These are phyloP conservation scores for Manis crassicaudata DNA, from an alignment of 2,797 vertebrate genomes.

Conservation along the genomic window DNA sequence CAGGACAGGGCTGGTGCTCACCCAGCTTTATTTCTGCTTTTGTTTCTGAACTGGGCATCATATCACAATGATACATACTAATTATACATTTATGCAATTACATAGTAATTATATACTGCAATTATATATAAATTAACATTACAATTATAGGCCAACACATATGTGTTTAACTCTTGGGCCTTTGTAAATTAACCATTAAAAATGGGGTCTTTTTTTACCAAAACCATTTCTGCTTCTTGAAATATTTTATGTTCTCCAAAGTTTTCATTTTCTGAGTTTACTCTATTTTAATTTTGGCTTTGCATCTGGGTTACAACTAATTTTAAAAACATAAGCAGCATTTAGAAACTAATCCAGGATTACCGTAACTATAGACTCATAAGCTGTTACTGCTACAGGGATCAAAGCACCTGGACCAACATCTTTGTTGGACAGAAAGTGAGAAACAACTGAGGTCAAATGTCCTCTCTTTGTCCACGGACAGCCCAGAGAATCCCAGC, in stretches of 20 bases:
- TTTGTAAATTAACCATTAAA: not conserved
- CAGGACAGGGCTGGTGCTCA: fast-evolving
- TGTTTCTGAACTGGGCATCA: not conserved
- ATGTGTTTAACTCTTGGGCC: not conserved
- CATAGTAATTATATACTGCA: no score
- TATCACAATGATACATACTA: no score
- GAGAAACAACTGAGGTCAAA: not conserved
- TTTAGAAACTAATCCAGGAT: not conserved
- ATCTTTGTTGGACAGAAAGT: not conserved
- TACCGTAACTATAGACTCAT: not conserved
- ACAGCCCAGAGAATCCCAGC: fast-evolving
- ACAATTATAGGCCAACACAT: fast-evolving
- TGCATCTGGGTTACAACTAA: not conserved
- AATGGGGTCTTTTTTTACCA: not conserved
- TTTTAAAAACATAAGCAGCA: not conserved
- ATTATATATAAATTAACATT: not conserved
- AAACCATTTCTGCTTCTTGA: not conserved
- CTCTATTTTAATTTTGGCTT: not conserved
- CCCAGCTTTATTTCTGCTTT: not conserved
- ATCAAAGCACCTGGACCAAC: fast-evolving
- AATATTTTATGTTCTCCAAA: not conserved
- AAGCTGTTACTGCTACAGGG: not conserved
- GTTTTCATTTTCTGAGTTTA: not conserved
- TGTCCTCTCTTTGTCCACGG: fast-evolving
- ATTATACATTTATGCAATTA: no score